Evolutionary conservation across 2,797 vertebrate genomes (phyloP), one percentile per base, ranked within the genome.

Genomic region (Coreius guichenoti): DNA sequence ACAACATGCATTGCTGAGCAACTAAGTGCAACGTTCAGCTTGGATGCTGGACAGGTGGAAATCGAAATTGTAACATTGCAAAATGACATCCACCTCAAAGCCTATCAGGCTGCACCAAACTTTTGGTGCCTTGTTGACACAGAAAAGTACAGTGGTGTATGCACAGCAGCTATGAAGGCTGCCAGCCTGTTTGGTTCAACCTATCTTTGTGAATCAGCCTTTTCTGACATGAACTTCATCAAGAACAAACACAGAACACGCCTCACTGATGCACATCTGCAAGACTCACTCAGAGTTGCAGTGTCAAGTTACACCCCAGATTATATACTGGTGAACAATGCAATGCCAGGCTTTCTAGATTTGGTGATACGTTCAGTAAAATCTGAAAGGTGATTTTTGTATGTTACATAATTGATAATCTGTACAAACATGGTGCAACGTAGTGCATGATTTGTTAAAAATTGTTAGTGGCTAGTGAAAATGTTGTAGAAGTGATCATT

Each of bases 1-100:
- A 81, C 33, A 6, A 65, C 51, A 81, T 74, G 9, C 58, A 69
- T 45, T 82, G 45, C 69, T 86, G 76, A 86, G 61, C 39, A 72
- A 33, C 67, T 82, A 58, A 80, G 80, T 83, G 36, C 56, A 80
- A 26, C 75, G 0, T 87, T 89, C 67, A 87, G 0, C 73, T 54
- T 87, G 33, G 85, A 86, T 87, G 78, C 79, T 83, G 83, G 47
- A 21, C n/a, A 90, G 86, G 11, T 89, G 1, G 83, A 90, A 43
- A 87, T 83, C 3, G 86, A 87, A 90, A 91, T 89, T 1, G 0
- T 87, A 29, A 84, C 68, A 8, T 47, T 85, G 82, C 87, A 89
- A 89, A 83, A 45, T 87, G 61, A 88, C 80, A 13, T 89, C 23
- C 51, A 87, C 33, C 79, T 90, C 83, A 89, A 88, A 88, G 87